Evolutionary conservation across 2,888 invertebrate genomes (phyloP), one percentile per base, ranked within the genome.

Genomic region (Cephus spinipes): DNA sequence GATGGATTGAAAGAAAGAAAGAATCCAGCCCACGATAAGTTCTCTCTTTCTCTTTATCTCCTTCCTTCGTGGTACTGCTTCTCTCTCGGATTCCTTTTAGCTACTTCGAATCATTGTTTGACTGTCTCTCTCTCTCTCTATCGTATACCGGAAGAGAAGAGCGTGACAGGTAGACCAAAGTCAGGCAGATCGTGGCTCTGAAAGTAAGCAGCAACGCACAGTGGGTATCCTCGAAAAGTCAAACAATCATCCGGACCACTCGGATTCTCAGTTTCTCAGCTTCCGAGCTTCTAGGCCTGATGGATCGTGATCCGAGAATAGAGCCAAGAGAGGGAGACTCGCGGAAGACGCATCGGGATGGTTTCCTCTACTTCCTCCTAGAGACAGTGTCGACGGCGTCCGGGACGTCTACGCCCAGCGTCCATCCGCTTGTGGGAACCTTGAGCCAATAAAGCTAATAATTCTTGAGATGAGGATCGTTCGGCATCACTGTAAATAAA

Each of bases 121-220:
- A 32, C 23, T 71, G 74, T 73, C 76, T 78, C 76, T 81, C 78
- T 79, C 79, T 74, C 76, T 81, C 77, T 69, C 68, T 55, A n/a
- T 9, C 15, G 23, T 55, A 55, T 55, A 55, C 55, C 55, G 55
- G 55, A 55, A 55, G 55, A 55, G 15, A 40, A 40, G 55, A 55
- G 55, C 23, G 23, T 55, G 55, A 23, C 55, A 55, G 55, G 55
- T 55, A 55, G 55, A 55, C 55, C 55, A 55, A 15, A 40, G 55
- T 55, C 55, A 55, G 55, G 55, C 55, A 6, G 55, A 55, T 23
- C 9, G 23, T 2, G 23, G 2, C 23, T 23, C 23, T 55, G 55
- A 55, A 55, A 55, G 23, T 55, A 23, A 55, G 55, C 55, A 55
- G 55, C 23, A 55, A 23, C 55, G 55, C 55, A 55, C 55, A 55